These are phyloP conservation scores for Ecliptopera silaceata DNA, from an alignment of 2,888 invertebrate genomes.

Conservation along the genomic window DNA sequence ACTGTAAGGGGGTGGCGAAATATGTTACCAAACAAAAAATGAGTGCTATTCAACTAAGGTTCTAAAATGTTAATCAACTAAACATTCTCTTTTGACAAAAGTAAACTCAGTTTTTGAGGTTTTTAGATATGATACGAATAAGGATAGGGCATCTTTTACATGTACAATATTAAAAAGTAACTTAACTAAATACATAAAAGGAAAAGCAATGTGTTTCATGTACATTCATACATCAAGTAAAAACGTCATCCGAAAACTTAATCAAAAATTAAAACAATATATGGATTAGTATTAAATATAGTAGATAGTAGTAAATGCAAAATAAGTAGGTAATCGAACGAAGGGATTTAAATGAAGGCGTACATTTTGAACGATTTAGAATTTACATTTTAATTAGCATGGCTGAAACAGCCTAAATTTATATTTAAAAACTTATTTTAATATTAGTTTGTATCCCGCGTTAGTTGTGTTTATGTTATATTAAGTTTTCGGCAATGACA, in stretches of 20 bases:
- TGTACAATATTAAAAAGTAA: background rate
- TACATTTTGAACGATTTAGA: too few relatives aligned
- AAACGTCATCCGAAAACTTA: background rate
- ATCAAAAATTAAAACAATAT: background rate
- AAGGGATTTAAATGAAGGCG: too few relatives aligned
- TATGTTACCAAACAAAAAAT: background rate
- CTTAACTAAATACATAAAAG: conserved; percentile 12
- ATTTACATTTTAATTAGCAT: too few relatives aligned
- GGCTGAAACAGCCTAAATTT: too few relatives aligned
- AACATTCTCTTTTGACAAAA: background rate
- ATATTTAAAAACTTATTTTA: too few relatives aligned
- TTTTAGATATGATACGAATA: background rate
- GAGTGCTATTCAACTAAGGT: background rate
- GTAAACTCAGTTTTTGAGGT: background rate
- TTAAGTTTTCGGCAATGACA: background rate
- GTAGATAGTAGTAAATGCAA: background rate
- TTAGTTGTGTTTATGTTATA: too few relatives aligned
- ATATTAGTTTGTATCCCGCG: too few relatives aligned
- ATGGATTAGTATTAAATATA: background rate
- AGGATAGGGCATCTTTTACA: background rate
- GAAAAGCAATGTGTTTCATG: conserved; percentile 10
- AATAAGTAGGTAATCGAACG: too few relatives aligned
- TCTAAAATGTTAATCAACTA: background rate
- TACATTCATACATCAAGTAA: background rate
- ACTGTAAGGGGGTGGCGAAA: background rate